phyloP scores from a whole-genome alignment of 1,140 invertebrate species.

The Drosophila arawakana region DNA sequence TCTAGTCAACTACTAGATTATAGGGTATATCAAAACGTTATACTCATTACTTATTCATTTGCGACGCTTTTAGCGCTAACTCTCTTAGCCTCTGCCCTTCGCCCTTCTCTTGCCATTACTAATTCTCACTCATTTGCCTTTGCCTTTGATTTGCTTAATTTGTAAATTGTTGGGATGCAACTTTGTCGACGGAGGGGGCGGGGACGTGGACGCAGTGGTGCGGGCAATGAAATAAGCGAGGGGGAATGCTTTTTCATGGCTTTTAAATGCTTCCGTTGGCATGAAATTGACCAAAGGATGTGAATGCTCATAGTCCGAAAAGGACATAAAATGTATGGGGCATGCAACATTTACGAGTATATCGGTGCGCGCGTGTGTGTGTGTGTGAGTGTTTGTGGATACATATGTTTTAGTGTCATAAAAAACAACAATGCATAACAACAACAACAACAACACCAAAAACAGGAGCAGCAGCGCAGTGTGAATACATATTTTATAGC shows the following conservation, averaged over 20 bases:
- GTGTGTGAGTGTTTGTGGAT: conserved; percentile 31
- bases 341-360: conserved; percentile 39
- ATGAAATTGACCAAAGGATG: conserved; percentile 74
- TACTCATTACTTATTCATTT: conserved; percentile 75
- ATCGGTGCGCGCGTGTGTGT: conserved; percentile 10
- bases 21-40: conserved; percentile 36
- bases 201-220: neutral
- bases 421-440: conserved; percentile 75
- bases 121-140: conserved; percentile 18
- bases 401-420: conserved; percentile 78
- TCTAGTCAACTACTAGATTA: neutral
- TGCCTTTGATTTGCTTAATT: conserved; percentile 80
- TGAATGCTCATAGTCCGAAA: conserved; percentile 30
- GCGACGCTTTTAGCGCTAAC: conserved; percentile 76
- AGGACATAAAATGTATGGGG: conserved; percentile 42
- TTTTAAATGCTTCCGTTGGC: conserved; percentile 73
- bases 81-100: conserved; percentile 29
- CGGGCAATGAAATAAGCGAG: neutral
- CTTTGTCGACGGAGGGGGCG: neutral
- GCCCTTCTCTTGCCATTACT: neutral
- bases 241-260: conserved; percentile 65
- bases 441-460: conserved; percentile 22
- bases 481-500: conserved; percentile 73
- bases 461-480: conserved; percentile 2
- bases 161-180: conserved; percentile 67